Evolutionary conservation across 2,888 invertebrate genomes (phyloP).

Genomic region (Craniophora ligustri): DNA sequence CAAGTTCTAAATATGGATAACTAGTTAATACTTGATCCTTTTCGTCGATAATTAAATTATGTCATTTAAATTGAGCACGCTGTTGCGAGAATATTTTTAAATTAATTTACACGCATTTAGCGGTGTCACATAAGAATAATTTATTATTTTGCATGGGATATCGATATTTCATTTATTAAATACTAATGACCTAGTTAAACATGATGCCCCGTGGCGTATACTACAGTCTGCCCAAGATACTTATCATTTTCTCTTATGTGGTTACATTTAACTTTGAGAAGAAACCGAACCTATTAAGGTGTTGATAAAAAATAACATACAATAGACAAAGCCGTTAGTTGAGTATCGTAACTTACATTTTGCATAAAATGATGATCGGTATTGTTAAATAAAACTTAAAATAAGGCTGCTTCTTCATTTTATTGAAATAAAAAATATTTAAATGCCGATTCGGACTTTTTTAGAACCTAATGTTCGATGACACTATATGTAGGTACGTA

Average conservation of each 20-base stretch:
- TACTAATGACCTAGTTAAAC: conserved; percentile 6
- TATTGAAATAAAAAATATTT: no score
- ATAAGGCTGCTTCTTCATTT: no score
- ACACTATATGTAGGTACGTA: no score
- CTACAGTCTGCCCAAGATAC: background rate
- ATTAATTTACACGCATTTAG: conserved; percentile 43
- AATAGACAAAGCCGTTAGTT: no score
- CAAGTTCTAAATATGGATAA: conserved; percentile 22
- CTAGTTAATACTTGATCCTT: conserved; percentile 39
- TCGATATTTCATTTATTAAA: conserved; percentile 23
- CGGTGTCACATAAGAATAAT: conserved; percentile 11
- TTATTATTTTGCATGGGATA: conserved; percentile 22
- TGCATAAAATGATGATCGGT: no score
- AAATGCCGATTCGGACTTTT: no score
- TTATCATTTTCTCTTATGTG: background rate
- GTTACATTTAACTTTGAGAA: no score
- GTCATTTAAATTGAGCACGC: conserved; percentile 43
- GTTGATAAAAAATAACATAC: no score
- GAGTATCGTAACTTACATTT: no score
- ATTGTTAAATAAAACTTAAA: no score
- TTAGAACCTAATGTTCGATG: no score
- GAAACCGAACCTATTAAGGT: no score
- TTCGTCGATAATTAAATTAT: conserved; percentile 47
- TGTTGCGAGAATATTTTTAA: conserved; percentile 38
- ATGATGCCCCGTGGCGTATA: background rate